Evolutionary conservation across 2,113 vertebrate species (phyloP).

Genomic region (Heterotis niloticus): DNA sequence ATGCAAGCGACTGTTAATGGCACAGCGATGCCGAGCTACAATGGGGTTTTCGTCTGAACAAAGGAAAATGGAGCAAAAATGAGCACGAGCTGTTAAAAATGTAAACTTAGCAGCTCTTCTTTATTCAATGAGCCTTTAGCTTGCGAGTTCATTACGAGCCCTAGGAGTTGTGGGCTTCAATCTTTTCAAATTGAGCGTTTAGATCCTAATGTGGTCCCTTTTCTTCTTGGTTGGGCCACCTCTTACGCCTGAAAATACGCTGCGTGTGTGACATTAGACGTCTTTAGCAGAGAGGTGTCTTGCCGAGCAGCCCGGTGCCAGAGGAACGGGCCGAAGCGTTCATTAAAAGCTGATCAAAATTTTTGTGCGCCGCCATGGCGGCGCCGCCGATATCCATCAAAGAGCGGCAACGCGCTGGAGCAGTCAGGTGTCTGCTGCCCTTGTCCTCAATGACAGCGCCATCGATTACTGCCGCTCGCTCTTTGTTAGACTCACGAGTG

Average conservation of each 20-base stretch:
- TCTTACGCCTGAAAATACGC: conserved; percentile 22
- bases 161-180: neutral
- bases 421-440: conserved; percentile 22
- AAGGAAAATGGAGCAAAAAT: neutral
- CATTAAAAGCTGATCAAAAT: conserved; percentile 46
- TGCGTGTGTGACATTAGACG: conserved; percentile 18
- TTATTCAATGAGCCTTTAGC: neutral
- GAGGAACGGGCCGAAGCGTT: conserved; percentile 30
- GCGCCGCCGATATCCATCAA: conserved; percentile 45
- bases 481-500: conserved; percentile 52
- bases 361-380: conserved; percentile 45
- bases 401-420: conserved; percentile 23
- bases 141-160: neutral
- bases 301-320: conserved; percentile 16
- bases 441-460: conserved; percentile 40
- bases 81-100: neutral
- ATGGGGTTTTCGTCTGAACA: neutral
- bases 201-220: conserved; percentile 8
- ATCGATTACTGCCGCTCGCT: conserved; percentile 51
- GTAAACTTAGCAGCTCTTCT: neutral
- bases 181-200: neutral
- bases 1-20: neutral
- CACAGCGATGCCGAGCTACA: neutral
- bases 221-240: conserved; percentile 2
- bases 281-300: conserved; percentile 31